Evolutionary conservation across 2,888 invertebrate genomes (phyloP).

Genomic region (Lutraria lutraria): DNA sequence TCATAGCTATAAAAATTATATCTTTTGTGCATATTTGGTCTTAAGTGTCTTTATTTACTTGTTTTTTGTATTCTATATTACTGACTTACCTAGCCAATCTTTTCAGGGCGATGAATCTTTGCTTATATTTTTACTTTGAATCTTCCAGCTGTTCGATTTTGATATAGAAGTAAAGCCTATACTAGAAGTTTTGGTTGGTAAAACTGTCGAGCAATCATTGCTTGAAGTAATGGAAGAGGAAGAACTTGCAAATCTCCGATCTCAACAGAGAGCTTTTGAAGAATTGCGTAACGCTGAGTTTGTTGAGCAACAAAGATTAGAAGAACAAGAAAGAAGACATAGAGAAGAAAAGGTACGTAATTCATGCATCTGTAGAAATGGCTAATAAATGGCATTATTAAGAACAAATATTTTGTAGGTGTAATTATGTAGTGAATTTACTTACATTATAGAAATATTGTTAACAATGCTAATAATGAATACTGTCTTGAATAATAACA

Average conservation of each 20-base stretch:
- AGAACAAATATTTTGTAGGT: no score
- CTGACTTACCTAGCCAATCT: neutral
- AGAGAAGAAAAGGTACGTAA: constrained; percentile 85
- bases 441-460: no score
- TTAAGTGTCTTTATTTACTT: neutral
- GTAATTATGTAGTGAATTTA: no score
- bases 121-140: neutral
- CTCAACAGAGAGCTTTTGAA: constrained; percentile 92
- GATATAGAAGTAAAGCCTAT: constrained; percentile 96
- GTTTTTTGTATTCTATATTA: neutral
- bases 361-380: neutral
- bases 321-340: constrained; percentile 91
- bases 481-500: no score
- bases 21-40: neutral
- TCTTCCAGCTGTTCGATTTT: constrained; percentile 93
- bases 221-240: constrained; percentile 97
- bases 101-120: neutral
- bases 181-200: constrained; percentile 95
- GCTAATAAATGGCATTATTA: no score
- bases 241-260: constrained; percentile 93
- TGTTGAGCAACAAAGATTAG: constrained; percentile 93
- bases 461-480: no score
- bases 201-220: constrained; percentile 95
- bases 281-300: constrained; percentile 93
- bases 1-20: neutral